Conservation (phyloP, 2,888 invertebrate species). For the Leucophora obtusa region DNA sequence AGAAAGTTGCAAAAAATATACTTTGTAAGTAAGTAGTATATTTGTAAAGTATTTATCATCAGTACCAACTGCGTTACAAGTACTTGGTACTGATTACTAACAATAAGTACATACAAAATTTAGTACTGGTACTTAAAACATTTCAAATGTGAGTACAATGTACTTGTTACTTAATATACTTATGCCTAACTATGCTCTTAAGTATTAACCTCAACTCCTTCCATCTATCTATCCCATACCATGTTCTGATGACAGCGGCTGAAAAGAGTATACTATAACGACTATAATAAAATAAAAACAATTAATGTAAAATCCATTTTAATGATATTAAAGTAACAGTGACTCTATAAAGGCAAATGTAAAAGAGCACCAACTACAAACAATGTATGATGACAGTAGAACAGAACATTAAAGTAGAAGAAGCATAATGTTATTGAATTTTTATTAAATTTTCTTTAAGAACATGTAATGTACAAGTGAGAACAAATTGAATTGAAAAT, state of each 20-base stretch:
- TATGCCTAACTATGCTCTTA: too few species aligned
- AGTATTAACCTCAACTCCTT: not conserved
- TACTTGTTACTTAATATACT: too few species aligned
- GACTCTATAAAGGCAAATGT: constrained; percentile 16
- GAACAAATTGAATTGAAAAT: constrained; percentile 17
- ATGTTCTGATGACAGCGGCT: not conserved
- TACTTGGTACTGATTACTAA: too few species aligned
- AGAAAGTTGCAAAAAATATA: too few species aligned
- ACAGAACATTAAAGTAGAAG: not conserved
- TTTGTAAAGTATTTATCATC: too few species aligned
- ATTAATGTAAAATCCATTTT: not conserved
- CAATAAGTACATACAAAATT: too few species aligned
- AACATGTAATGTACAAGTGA: constrained; percentile 9
- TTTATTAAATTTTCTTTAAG: constrained; percentile 26
- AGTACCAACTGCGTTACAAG: too few species aligned
- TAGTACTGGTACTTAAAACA: too few species aligned
- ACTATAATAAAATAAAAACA: constrained; percentile 5
- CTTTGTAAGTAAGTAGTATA: too few species aligned
- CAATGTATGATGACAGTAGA: too few species aligned
- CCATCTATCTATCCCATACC: not conserved
- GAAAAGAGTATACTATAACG: not conserved
- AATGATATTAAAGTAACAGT: not conserved
- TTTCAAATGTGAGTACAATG: too few species aligned
- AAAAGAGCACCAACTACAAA: not conserved
- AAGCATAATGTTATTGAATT: constrained; percentile 10